Conservation (phyloP, 2,888 invertebrate genomes). For the Creontiades dilutus region DNA sequence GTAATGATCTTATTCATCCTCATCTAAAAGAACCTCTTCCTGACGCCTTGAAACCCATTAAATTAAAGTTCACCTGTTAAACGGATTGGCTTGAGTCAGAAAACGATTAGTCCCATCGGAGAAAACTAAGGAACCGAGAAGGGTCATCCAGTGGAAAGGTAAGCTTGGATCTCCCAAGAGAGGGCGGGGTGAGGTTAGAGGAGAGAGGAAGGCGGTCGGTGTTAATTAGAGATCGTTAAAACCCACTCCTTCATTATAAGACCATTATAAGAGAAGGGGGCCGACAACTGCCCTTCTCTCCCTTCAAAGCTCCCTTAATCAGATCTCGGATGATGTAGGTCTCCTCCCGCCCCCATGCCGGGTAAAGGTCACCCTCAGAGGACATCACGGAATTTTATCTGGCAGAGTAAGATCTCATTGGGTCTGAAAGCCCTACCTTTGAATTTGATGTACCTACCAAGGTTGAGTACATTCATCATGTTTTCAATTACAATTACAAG, state of each 20-base stretch:
- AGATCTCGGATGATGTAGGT: conserved; percentile 14
- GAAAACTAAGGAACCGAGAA: background rate
- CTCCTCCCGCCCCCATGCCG: background rate
- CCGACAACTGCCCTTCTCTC: conserved; percentile 27
- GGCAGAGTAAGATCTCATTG: background rate
- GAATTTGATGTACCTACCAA: background rate
- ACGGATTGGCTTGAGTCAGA: background rate
- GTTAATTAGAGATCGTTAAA: conserved; percentile 28
- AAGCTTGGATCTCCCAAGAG: background rate
- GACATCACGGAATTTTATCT: background rate
- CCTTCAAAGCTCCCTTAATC: conserved; percentile 8
- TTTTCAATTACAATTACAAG: background rate
- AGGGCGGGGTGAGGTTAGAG: background rate
- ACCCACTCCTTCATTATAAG: conserved; percentile 28
- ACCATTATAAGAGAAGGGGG: conserved; percentile 7
- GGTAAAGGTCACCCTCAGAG: background rate
- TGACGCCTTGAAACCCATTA: background rate
- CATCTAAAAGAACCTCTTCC: background rate
- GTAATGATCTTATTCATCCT: too few species aligned
- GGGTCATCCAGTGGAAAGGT: background rate
- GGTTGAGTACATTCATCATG: background rate
- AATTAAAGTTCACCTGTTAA: conserved; percentile 1
- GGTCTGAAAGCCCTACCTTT: background rate
- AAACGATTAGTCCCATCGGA: background rate
- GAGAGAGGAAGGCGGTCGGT: background rate